Evolutionary conservation across 2,113 vertebrate genomes (phyloP), one percentile per base, ranked within the genome.

Genomic region (Panthera tigris): DNA sequence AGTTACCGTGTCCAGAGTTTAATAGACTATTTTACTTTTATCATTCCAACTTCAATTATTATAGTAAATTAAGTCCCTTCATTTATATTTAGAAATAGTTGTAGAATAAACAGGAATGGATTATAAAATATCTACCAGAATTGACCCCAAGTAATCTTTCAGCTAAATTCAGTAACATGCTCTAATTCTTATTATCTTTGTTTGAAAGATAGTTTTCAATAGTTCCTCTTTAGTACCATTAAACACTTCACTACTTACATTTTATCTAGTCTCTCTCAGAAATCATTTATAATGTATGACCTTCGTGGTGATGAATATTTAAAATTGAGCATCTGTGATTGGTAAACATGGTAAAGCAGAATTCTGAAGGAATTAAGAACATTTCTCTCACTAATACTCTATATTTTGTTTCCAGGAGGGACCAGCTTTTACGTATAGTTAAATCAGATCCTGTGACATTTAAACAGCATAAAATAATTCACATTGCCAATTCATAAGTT

Each of bases 221-320:
- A 66, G 29, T 41, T 80, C 21, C 55, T 5, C 63, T 84, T 87
- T 95, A 21, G 68, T 50, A 36, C 9, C 12, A 69, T 52, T 93
- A 84, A 88, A 73, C 63, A 69, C 1, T 50, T 91, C 48, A 10
- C 39, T 96, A 90, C 45, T 97, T 91, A 78, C 52, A 4, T 66
- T 74, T 66, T 88, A 76, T 31, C 91, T 95, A 93, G n/a, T 86
- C 41, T 50, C 23, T 91, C 87, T 97, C 86, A 6, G 79, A 97
- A 55, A 69, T 93, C n/a, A 79, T 93, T 78, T 98, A 95, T 97
- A 93, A 96, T 85, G 29, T 83, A 89, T 98, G 79, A 41, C 95
- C 0, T 50, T 98, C 80, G 95, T 84, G 0, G 33, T 96, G 83
- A 97, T 98, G 39, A 97, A 95, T 97, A 97, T 97, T 97, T 98